phyloP scores from a whole-genome alignment of 2,113 vertebrate species.

The Phyllostomus hastatus region DNA sequence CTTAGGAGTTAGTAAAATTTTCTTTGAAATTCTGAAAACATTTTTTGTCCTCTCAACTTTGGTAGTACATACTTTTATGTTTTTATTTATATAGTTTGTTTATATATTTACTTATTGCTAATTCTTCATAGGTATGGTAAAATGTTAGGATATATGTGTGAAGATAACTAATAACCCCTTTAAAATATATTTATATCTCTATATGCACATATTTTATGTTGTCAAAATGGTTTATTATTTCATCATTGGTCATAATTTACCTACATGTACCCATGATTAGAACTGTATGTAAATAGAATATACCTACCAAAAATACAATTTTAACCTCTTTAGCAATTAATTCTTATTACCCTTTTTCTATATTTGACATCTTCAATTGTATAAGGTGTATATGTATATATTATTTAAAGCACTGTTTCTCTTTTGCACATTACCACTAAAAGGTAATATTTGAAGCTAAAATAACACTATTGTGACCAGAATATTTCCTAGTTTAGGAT shows the following conservation, averaged over 20 bases:
- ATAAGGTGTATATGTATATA: neutral
- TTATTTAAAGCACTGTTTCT: neutral
- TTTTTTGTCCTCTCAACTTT: neutral
- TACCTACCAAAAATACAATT: neutral
- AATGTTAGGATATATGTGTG: neutral
- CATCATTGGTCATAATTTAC: neutral
- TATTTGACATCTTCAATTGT: neutral
- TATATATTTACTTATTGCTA: neutral
- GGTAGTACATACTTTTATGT: neutral
- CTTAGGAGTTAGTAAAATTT: neutral
- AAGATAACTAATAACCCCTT: neutral
- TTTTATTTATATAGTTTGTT: neutral
- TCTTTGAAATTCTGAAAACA: neutral
- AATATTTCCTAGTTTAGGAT: neutral
- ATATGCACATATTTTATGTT: neutral
- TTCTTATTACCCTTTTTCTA: neutral
- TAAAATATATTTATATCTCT: neutral
- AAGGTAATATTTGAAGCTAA: neutral
- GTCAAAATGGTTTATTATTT: neutral
- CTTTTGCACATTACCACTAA: neutral
- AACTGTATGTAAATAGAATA: neutral
- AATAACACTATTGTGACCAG: neutral
- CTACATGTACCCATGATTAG: neutral
- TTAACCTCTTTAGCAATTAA: neutral
- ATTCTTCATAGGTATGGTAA: neutral